Conservation (phyloP, 2,113 vertebrate species). For the Excalfactoria chinensis region DNA sequence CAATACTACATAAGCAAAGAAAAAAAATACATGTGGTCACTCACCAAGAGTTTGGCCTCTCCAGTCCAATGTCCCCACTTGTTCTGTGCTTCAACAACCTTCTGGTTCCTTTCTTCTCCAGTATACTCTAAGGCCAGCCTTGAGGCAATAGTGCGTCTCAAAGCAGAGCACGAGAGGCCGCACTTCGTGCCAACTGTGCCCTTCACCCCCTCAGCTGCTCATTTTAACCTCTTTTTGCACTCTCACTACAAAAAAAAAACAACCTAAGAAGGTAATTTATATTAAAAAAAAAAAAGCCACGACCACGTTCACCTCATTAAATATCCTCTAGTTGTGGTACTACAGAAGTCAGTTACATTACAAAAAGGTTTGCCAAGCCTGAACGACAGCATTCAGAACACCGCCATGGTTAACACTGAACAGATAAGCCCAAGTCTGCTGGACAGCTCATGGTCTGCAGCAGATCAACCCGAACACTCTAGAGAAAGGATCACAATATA, state of each 20-base stretch:
- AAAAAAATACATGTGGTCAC: not conserved
- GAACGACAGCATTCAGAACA: constrained; percentile 75
- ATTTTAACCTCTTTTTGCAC: constrained; percentile 85
- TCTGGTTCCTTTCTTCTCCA: constrained; percentile 71
- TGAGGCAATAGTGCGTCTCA: constrained; percentile 76
- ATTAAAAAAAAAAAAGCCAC: constrained; percentile 76
- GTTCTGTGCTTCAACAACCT: constrained; percentile 76
- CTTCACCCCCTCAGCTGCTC: constrained; percentile 86
- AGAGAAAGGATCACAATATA: not conserved
- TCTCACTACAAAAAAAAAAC: constrained; percentile 75
- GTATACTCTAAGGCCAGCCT: constrained; percentile 65
- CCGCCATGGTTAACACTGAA: constrained; percentile 75
- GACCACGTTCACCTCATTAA: constrained; percentile 96
- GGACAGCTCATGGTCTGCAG: constrained; percentile 68
- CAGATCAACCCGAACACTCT: constrained; percentile 27
- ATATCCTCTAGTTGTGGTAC: constrained; percentile 78
- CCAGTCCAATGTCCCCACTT: constrained; percentile 84
- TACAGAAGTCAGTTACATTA: constrained; percentile 74
- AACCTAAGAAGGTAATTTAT: constrained; percentile 77
- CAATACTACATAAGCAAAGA: not conserved
- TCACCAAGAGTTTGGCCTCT: constrained; percentile 92
- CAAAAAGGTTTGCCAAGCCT: constrained; percentile 72
- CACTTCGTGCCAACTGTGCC: constrained; percentile 86
- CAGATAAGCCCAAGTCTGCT: constrained; percentile 49
- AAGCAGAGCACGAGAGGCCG: constrained; percentile 81